Evolutionary conservation across 1,140 invertebrate species (phyloP).

Genomic region (Tetraneura akinire): DNA sequence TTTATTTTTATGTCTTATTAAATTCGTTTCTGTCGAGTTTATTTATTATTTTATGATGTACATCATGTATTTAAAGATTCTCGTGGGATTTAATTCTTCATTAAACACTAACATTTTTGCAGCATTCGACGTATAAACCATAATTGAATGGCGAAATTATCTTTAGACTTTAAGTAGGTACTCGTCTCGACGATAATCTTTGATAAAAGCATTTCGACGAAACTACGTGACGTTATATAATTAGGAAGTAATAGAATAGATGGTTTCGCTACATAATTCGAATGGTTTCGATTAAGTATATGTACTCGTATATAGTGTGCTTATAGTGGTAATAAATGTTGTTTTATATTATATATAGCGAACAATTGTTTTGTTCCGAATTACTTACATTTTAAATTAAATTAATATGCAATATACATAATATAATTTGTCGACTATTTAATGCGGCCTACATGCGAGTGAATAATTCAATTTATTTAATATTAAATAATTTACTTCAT

Average conservation of each 20-base stretch:
- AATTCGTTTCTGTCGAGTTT: not conserved
- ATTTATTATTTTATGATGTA: slow-evolving; percentile 1
- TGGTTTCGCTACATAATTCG: no score
- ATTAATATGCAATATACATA: no score
- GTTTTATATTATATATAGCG: no score
- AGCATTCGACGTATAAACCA: not conserved
- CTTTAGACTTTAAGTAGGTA: not conserved
- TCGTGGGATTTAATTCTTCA: not conserved
- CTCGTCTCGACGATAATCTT: not conserved
- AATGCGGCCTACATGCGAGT: no score
- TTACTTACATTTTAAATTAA: no score
- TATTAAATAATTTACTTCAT: no score
- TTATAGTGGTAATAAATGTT: no score
- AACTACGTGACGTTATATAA: not conserved
- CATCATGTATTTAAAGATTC: not conserved
- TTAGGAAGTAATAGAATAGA: not conserved
- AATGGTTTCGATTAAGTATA: no score
- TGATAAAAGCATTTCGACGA: not conserved
- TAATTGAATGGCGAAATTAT: not conserved
- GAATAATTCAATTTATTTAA: no score
- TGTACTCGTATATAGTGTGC: no score
- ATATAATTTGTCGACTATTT: no score
- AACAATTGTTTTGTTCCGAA: no score
- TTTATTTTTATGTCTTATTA: slow-evolving; percentile 22
- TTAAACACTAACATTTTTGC: not conserved